Conservation (phyloP, 2,888 invertebrate species). For the Ganaspis brasiliensis region DNA sequence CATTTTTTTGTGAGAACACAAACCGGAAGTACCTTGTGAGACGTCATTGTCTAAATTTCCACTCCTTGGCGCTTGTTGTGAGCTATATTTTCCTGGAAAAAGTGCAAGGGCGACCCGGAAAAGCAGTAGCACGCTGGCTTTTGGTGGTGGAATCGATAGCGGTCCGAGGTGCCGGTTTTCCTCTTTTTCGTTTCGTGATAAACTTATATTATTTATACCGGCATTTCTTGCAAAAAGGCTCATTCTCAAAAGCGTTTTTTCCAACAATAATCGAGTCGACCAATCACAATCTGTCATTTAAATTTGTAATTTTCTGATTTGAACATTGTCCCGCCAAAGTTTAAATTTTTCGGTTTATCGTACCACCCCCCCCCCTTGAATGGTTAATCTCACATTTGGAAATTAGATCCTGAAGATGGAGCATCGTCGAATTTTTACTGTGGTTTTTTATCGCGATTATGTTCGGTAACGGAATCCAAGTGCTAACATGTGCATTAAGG, state of each 20-base stretch:
- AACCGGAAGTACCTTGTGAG: background rate
- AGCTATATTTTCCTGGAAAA: conserved; percentile 34
- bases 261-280: background rate
- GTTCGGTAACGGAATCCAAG: background rate
- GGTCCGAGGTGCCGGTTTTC: conserved; percentile 43
- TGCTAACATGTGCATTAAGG: background rate
- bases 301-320: conserved; percentile 12
- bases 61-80: conserved; percentile 49
- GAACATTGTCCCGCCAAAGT: conserved; percentile 9
- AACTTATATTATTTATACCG: too few species aligned
- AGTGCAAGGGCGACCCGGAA: conserved; percentile 51
- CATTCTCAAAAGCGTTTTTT: background rate
- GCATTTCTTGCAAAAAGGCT: background rate
- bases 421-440: background rate
- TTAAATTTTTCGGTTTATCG: background rate
- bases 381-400: background rate
- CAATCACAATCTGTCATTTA: background rate
- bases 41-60: background rate
- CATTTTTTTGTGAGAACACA: background rate
- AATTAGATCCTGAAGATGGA: background rate
- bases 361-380: background rate
- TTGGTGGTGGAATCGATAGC: conserved; percentile 72
- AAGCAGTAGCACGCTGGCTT: conserved; percentile 59
- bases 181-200: conserved; percentile 14
- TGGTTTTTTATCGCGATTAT: conserved; percentile 13